Evolutionary conservation across 2,797 vertebrate species (phyloP), one percentile per base, ranked within the genome.

Genomic region (Malacoraja senta): DNA sequence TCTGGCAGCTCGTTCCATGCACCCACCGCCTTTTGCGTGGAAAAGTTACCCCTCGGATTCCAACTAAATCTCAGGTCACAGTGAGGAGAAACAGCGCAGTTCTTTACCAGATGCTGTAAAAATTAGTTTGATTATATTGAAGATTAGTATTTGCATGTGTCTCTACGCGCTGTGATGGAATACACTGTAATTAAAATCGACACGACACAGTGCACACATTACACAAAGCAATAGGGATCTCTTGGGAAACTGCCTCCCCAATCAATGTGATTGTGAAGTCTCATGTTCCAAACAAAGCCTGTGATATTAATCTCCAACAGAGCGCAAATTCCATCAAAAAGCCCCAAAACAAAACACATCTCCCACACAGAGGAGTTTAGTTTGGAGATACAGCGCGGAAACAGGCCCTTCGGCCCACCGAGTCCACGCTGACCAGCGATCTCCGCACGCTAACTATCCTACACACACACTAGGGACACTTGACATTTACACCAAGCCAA

Each of bases 151-250:
- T 44, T 74, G 90, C 21, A 72, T 65, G 35, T 74, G 90, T 44
- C 35, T 53, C 65, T 74, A 74, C 29, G 38, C 90, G 44, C 35
- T 74, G 90, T 10, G 24, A 72, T 29, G 68, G 68, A 29, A 91
- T 32, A 26, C 32, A 74, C 90, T 74, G n/a, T 90, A 91, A 91
- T 91, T 91, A 91, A 91, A 91, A 91, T 90, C 15, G 63, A 90
- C 12, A 91, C 68, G 24, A 74, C 65, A 44, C 24, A 21, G 24
- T 15, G 24, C 32, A 38, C 12, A 38, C 35, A 53, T 74, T 91
- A 7, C 10, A 44, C 13, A 35, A 32, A 72, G 88, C 88, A 74
- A 91, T 74, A 68, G 90, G 68, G 29, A 35, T 71, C 38, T 72
- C 90, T 65, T 19, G 7, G 19, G 9, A 91, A 91, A 71, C 63